Base-by-base conservation (phyloP, 2,888 invertebrate species). In the Lomographa bimaculata region DNA sequence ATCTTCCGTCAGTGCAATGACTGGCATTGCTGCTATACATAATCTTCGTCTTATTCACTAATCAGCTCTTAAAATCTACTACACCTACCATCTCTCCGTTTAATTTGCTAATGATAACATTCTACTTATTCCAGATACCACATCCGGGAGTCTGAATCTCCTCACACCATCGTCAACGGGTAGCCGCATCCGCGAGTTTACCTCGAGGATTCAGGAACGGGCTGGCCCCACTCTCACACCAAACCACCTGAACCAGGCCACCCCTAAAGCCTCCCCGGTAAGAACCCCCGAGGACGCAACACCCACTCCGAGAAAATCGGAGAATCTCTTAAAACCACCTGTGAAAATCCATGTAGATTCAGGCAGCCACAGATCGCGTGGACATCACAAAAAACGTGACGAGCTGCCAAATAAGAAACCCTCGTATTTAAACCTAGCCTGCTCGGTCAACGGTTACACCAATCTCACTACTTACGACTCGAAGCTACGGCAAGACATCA, bases 371-470 rank as follows among this genome's bases (percentile, higher is more conserved):
- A 68, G 87, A 46, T 85, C 85, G 0, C 60, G 86, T 4, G 71
- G 71, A 9, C 77, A 81, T 24, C 79, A 79, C 10, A 89, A 85
- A 32, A 87, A 86, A 48, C 59, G 80, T 2, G 85, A 84, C 68
- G 84, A 87, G 24, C 49, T 77, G 26, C 66, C 78, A 5, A 86
- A 87, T 7, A 95, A 95, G 71, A 94, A 96, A 68, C 97, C 97
- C 0, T 96, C 96, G 39, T 97, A 97, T 74, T 84, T 97, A 37
- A 96, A 95, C 63, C 85, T 97, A 46, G 96, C 97, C 30, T 96
- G 97, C 73, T 96, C 96, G 8, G 96, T 97, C 32, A 96, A 95
- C 82, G 97, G 97, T 2, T 97, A 97, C 73, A 95, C 95, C 2
- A 95, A 95, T 59, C 90, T 95, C 38, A 96, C 95, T 3, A 95